Evolutionary conservation across 2,888 invertebrate species (phyloP).

Genomic region (Augochlorella aurata): DNA sequence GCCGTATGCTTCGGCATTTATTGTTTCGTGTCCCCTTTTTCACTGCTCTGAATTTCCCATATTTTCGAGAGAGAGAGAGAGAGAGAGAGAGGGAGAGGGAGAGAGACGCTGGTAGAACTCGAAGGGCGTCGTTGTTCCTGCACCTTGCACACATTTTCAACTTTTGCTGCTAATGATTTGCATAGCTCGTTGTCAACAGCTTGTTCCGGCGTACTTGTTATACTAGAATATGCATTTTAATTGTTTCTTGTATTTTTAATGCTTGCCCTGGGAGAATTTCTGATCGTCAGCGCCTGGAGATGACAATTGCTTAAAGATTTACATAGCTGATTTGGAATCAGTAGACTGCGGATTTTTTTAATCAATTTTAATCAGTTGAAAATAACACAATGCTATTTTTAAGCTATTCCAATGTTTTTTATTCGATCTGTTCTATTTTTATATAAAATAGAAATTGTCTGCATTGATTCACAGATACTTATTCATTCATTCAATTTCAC

Average conservation of each 20-base stretch:
- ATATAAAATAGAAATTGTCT: too few relatives aligned
- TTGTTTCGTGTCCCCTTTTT: constrained; percentile 20
- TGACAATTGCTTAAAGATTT: too few relatives aligned
- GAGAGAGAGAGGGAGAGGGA: too few relatives aligned
- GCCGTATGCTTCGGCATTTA: constrained; percentile 21
- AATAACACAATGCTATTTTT: too few relatives aligned
- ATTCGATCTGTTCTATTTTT: too few relatives aligned
- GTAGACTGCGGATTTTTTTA: too few relatives aligned
- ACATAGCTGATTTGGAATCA: too few relatives aligned
- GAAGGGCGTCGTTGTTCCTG: constrained; percentile 59
- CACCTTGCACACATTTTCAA: constrained; percentile 62
- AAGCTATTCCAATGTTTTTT: too few relatives aligned
- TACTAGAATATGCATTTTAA: not conserved
- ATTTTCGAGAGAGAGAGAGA: constrained; percentile 72
- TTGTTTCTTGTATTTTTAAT: not conserved
- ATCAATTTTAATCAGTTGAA: too few relatives aligned
- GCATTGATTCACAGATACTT: too few relatives aligned
- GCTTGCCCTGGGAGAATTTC: not conserved
- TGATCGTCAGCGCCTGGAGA: too few relatives aligned
- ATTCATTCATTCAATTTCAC: too few relatives aligned
- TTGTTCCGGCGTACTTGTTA: not conserved
- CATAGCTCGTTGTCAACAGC: constrained; percentile 2
- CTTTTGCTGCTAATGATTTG: not conserved
- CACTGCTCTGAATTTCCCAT: constrained; percentile 60
- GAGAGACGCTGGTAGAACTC: constrained; percentile 61